phyloP scores from a whole-genome alignment of 2,113 vertebrate genomes.

The Callaeas wilsoni region DNA sequence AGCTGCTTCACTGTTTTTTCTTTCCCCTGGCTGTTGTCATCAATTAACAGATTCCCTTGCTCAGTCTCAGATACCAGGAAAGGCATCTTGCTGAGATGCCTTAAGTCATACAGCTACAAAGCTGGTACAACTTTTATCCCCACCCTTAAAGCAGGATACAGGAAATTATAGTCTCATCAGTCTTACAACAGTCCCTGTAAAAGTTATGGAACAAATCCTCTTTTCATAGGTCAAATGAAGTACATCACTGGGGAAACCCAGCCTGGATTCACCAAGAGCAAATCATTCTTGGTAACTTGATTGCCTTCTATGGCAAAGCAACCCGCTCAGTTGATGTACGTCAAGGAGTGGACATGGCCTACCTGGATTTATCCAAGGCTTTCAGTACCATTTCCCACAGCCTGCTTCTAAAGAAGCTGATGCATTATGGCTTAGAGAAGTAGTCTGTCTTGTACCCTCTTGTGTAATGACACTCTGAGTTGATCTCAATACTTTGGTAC shows the following conservation, averaged over 20 bases:
- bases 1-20: not conserved
- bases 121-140: not conserved
- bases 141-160: not conserved
- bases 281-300: not conserved
- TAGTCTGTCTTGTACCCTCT: not conserved
- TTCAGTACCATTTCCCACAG: not conserved
- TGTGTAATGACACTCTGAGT: not conserved
- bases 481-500: not conserved
- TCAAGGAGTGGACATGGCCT: not conserved
- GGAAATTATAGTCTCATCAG: not conserved
- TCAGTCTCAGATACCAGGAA: not conserved
- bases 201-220: not conserved
- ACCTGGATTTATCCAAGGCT: not conserved
- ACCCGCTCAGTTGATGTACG: not conserved
- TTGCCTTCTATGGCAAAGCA: accelerated
- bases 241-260: not conserved
- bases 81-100: not conserved
- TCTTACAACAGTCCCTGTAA: not conserved
- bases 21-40: not conserved
- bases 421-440: not conserved
- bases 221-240: not conserved
- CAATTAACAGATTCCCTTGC: not conserved
- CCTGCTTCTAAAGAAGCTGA: not conserved
- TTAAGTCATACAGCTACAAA: not conserved
- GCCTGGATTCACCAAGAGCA: not conserved